Base-by-base conservation (phyloP, 2,888 invertebrate genomes). In the Rhogogaster chlorosoma region DNA sequence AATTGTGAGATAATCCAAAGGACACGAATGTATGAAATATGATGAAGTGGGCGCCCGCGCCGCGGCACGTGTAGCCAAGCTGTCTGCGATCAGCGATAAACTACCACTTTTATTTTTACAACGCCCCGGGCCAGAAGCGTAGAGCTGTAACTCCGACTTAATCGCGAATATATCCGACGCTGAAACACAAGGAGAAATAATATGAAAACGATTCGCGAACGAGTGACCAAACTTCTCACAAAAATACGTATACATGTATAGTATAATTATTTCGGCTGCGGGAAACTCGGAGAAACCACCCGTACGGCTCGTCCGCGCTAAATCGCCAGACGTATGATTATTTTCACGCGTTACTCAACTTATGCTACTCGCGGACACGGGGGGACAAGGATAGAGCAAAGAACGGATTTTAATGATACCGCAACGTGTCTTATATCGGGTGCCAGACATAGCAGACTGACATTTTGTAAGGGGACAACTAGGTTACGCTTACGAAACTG, bases 31-130 rank as follows among this genome's bases (percentile, higher is more conserved):
- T n/a, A n/a, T 80, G 61, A 80, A 61, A 80, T 73, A 80, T 80
- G 80, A 80, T 80, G 7, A 61, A 80, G 80, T 80, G 80, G 61
- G 61, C 80, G 53, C 77, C 75, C 18, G 75, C 75, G n/a, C 53
- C 80, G 80, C n/a, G 61, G 61, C 80, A 61, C 61, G 80, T 80
- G 80, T 80, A 80, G 80, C 80, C 80, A 80, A 80, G 80, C 80
- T 80, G 80, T 80, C 80, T 80, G 80, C 80, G 80, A 80, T 80
- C 36, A 29, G 15, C 80, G 80, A 80, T 80, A 80, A 80, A 80
- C 80, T 80, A 61, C 61, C 38, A 61, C 49, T 57, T 80, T 80
- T 80, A 80, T 57, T 57, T 61, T 57, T 80, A 77, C 26, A 53
- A 61, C 38, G 38, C 61, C 80, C 15, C 57, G 1, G 61, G 80